Conservation (phyloP, 2,888 invertebrate species). For the Eristalis arbustorum region DNA sequence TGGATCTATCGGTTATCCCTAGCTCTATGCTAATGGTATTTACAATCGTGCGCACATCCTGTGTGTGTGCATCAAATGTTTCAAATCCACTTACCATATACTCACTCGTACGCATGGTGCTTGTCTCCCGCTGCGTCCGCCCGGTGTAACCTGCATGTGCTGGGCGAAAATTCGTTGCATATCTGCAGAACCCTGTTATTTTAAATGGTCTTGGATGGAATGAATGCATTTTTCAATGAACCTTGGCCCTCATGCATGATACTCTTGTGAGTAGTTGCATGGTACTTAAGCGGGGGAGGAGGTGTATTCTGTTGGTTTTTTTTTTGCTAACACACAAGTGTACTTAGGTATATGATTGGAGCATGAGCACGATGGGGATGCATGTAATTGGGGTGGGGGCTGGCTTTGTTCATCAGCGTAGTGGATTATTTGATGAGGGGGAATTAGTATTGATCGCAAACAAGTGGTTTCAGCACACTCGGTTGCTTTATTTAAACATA, state of each 20-base stretch:
- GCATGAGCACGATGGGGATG: not conserved
- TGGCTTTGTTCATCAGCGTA: not conserved
- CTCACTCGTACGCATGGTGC: not conserved
- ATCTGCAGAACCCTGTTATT: slow-evolving; percentile 1
- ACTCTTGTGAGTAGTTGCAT: not conserved
- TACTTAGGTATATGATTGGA: slow-evolving; percentile 2
- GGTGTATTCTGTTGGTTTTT: not conserved
- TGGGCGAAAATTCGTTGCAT: not conserved
- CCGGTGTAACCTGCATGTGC: slow-evolving; percentile 24
- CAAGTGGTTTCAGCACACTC: not conserved
- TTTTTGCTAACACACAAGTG: not conserved
- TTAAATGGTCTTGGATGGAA: not conserved
- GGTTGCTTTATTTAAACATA: too few relatives aligned
- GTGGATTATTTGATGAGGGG: not conserved
- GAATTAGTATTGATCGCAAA: not conserved
- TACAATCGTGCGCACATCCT: slow-evolving; percentile 47
- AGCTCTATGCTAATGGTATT: slow-evolving; percentile 80
- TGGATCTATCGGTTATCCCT: slow-evolving; percentile 79
- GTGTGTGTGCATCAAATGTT: slow-evolving; percentile 56
- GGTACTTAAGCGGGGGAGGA: not conserved
- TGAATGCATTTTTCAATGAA: not conserved
- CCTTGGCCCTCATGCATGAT: not conserved
- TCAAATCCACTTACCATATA: slow-evolving; percentile 23
- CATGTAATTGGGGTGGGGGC: slow-evolving; percentile 9
- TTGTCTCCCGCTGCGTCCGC: not conserved